Evolutionary conservation across 2,113 vertebrate genomes (phyloP), one percentile per base, ranked within the genome.

Genomic region (Scytalopus superciliaris): DNA sequence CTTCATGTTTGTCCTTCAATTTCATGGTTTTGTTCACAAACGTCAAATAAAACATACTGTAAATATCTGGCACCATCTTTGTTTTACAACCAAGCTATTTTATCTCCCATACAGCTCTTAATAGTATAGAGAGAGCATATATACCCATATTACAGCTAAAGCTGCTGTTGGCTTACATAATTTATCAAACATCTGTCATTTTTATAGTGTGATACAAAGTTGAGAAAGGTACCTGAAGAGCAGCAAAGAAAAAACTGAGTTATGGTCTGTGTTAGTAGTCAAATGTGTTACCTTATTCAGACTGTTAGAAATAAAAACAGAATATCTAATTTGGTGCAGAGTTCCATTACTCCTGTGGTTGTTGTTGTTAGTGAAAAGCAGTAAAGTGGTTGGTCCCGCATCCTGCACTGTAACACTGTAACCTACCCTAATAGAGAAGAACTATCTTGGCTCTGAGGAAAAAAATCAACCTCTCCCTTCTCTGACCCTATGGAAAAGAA

Each of bases 401-500:
- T 93, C 94, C 95, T 94, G 89, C 39, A 95, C 94, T 97, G 69
- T 93, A 93, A 94, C 93, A 91, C 94, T 96, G 90, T 94, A 95
- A 98, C 97, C 98, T 98, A 98, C 98, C 97, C 98, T 97, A 98
- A 96, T 44, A 97, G 96, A 96, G 96, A 96, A 97, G 97, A 98
- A 98, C 97, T 97, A 98, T 97, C 97, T 96, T 97, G 95, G 96
- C 91, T 97, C 76, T 98, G 96, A 97, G 95, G 97, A 97, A 97
- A 96, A 97, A 97, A 98, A 97, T 98, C 98, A 98, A 98, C 92
- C 97, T 98, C 98, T 97, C 97, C 98, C 98, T 98, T 98, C 88
- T 98, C 98, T 98, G 98, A 98, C 98, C 98, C 98, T 98, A 98
- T 95, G 92, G 96, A 97, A 98, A 98, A 98, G 96, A 98, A 98